Conservation (phyloP, 2,113 vertebrate species). For the Leptobrachium ailaonicum region DNA sequence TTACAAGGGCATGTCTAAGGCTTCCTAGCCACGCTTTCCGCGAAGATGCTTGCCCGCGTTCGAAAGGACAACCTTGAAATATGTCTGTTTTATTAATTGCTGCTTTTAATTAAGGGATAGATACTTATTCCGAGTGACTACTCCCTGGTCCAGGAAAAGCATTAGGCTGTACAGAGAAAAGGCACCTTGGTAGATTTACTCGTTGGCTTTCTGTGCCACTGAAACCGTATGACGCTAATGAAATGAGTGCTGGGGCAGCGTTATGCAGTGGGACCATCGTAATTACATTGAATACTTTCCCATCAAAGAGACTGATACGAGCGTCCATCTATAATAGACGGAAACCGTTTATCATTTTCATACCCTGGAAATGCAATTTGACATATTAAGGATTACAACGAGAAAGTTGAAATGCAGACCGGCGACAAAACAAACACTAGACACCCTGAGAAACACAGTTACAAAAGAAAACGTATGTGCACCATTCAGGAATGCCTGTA, state of each 20-base stretch:
- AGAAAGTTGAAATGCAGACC: too few relatives aligned
- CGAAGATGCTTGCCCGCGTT: slow-evolving; percentile 17
- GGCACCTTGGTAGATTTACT: slow-evolving; percentile 36
- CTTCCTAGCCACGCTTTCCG: neutral
- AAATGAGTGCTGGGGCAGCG: neutral
- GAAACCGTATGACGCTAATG: slow-evolving; percentile 11
- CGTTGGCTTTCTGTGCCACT: slow-evolving; percentile 12
- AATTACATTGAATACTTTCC: too few relatives aligned
- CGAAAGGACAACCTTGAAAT: slow-evolving; percentile 1
- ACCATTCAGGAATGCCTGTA: too few relatives aligned
- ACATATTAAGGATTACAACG: too few relatives aligned
- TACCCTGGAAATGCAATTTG: too few relatives aligned
- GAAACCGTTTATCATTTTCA: too few relatives aligned
- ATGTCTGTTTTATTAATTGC: slow-evolving; percentile 26
- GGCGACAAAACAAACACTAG: too few relatives aligned
- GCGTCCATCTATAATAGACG: too few relatives aligned
- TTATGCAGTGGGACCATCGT: too few relatives aligned
- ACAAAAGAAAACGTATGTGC: too few relatives aligned
- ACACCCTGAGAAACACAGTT: too few relatives aligned
- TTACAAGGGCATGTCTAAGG: slow-evolving; percentile 24
- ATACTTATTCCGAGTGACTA: slow-evolving; percentile 25
- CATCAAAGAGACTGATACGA: too few relatives aligned
- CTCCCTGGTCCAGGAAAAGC: slow-evolving; percentile 1
- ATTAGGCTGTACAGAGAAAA: slow-evolving; percentile 10
- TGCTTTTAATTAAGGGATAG: slow-evolving; percentile 21